Evolutionary conservation across 2,888 invertebrate genomes (phyloP).

Genomic region (Ophion obscuratus): DNA sequence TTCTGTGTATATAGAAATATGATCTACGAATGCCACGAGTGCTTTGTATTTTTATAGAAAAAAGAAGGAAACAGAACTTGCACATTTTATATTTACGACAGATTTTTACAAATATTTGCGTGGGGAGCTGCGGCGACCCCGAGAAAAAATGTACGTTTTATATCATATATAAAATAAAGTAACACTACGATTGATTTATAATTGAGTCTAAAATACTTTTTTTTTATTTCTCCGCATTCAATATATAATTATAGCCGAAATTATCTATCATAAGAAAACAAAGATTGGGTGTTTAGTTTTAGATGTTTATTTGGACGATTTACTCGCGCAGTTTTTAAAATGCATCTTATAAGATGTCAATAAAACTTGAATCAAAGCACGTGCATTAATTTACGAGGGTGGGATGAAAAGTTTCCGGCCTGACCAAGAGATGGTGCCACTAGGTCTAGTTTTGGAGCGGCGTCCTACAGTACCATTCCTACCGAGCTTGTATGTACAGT

Average conservation of each 20-base stretch:
- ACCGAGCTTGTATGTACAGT: too few relatives aligned
- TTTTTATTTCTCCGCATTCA: neutral
- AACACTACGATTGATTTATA: neutral
- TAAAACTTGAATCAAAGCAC: too few relatives aligned
- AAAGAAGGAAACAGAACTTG: neutral
- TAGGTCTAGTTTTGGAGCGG: too few relatives aligned
- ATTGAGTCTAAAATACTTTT: neutral
- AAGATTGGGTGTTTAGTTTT: too few relatives aligned
- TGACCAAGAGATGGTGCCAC: too few relatives aligned
- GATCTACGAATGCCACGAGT: neutral
- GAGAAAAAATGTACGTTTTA: slow-evolving; percentile 44
- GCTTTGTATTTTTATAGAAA: slow-evolving; percentile 30
- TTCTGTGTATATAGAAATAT: slow-evolving; percentile 12
- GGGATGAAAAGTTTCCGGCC: too few relatives aligned
- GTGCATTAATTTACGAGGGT: too few relatives aligned
- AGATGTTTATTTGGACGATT: too few relatives aligned
- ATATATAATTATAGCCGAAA: neutral
- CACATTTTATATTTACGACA: slow-evolving; percentile 25
- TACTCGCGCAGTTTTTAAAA: too few relatives aligned
- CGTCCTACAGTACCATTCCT: too few relatives aligned
- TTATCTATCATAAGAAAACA: too few relatives aligned
- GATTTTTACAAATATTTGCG: neutral
- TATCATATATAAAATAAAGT: slow-evolving; percentile 46
- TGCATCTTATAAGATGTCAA: too few relatives aligned
- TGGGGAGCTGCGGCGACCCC: slow-evolving; percentile 22